phyloP scores from a whole-genome alignment of 2,113 vertebrate genomes.

The Mystacornis crossleyi region DNA sequence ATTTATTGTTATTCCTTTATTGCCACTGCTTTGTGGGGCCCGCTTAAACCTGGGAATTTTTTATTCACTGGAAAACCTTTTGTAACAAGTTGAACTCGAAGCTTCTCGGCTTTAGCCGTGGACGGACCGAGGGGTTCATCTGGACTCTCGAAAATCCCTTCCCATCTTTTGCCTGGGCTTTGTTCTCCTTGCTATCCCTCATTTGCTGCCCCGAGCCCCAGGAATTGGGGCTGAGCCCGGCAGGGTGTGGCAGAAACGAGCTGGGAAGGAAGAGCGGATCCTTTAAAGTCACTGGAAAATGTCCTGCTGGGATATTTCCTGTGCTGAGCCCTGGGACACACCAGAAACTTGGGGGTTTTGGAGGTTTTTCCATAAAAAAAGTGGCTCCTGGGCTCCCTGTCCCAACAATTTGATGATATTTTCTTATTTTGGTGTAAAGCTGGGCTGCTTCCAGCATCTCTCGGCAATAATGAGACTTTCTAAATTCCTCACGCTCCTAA shows the following conservation, averaged over 20 bases:
- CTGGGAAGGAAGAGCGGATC: neutral
- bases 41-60: neutral
- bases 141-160: neutral
- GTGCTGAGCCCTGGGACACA: neutral
- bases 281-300: fast-evolving
- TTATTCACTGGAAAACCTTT: neutral
- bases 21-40: neutral
- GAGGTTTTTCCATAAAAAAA: neutral
- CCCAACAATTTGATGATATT: fast-evolving
- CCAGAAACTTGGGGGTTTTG: neutral
- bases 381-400: fast-evolving
- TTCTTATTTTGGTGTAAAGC: neutral
- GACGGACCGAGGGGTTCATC: fast-evolving
- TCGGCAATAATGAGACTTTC: neutral
- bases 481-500: neutral
- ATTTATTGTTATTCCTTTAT: neutral
- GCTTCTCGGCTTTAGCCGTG: no score
- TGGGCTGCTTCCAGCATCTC: neutral
- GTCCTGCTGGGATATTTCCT: fast-evolving
- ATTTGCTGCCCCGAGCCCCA: neutral
- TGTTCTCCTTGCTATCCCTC: fast-evolving
- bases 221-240: neutral
- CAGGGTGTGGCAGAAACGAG: neutral
- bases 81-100: no score
- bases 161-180: fast-evolving